These are phyloP conservation scores for Stenolophus ochropezus DNA, from an alignment of 2,888 invertebrate genomes.

Conservation along the genomic window DNA sequence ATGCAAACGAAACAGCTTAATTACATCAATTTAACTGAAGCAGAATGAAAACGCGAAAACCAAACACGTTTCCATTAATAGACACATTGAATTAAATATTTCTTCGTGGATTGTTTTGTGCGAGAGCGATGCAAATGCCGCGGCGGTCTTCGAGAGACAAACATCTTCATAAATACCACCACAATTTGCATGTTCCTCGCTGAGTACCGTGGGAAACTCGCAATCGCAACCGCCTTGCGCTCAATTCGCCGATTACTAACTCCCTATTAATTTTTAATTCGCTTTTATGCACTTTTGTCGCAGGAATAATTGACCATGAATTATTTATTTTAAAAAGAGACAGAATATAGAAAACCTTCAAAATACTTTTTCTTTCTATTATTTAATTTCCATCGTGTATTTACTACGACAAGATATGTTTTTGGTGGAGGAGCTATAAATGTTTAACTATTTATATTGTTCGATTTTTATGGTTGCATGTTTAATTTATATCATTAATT, in stretches of 20 bases:
- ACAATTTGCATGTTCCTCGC: conserved; percentile 56
- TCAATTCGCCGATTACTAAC: neutral
- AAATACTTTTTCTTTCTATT: too few species aligned
- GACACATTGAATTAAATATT: conserved; percentile 49
- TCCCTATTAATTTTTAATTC: conserved; percentile 16
- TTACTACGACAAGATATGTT: too few species aligned
- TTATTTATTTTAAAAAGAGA: conserved; percentile 10
- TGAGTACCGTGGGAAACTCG: conserved; percentile 55
- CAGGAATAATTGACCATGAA: conserved; percentile 8
- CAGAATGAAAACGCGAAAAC: conserved; percentile 23
- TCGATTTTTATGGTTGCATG: too few species aligned
- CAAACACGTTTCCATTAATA: conserved; percentile 38
- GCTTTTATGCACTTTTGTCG: conserved; percentile 18
- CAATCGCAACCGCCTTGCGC: neutral
- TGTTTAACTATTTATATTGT: too few species aligned
- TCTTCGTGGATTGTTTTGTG: conserved; percentile 41
- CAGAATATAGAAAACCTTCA: too few species aligned
- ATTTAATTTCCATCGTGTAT: too few species aligned
- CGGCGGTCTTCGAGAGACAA: conserved; percentile 44
- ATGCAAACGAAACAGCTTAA: conserved; percentile 20
- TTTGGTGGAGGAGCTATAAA: too few species aligned
- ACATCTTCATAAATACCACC: conserved; percentile 59
- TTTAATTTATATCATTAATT: too few species aligned
- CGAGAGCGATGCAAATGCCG: conserved; percentile 36
- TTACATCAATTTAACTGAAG: conserved; percentile 37